Evolutionary conservation across 1,140 invertebrate species (phyloP).

Genomic region (Lepidurus apus): DNA sequence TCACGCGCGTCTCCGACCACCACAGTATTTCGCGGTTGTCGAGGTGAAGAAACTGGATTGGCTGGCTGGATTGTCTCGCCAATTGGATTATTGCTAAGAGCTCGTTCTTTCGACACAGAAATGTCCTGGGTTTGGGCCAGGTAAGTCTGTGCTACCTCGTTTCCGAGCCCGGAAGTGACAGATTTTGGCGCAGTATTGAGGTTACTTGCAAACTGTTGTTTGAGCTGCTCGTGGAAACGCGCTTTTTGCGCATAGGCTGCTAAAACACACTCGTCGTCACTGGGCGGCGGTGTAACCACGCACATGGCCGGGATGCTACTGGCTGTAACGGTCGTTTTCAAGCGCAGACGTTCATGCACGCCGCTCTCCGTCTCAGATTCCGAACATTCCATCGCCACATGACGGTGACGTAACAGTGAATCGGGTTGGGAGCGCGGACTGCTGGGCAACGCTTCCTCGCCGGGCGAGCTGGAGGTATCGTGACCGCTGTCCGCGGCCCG

Average conservation of each 20-base stretch:
- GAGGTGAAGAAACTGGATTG: not conserved
- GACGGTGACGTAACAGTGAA: conserved; percentile 36
- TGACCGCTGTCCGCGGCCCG: conserved; percentile 71
- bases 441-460: conserved; percentile 58
- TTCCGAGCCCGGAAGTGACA: not conserved
- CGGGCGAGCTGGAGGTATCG: conserved; percentile 67
- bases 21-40: not conserved
- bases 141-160: not conserved
- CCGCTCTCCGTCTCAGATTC: conserved; percentile 53
- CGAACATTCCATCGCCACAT: conserved; percentile 25
- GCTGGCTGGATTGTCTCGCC: not conserved
- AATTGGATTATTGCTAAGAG: not conserved
- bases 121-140: not conserved
- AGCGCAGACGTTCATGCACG: conserved; percentile 62
- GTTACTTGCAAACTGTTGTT: conserved; percentile 21
- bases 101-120: not conserved
- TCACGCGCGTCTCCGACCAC: not conserved
- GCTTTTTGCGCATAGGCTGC: conserved; percentile 1
- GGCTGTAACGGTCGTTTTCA: conserved; percentile 78
- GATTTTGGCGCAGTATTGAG: not conserved
- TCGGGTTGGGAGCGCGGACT: conserved; percentile 53
- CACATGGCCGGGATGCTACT: conserved; percentile 87
- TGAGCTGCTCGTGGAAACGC: not conserved
- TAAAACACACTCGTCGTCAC: conserved; percentile 64
- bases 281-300: conserved; percentile 79